phyloP scores from a whole-genome alignment of 2,888 invertebrate genomes.

The Eupelmus urozonus region DNA sequence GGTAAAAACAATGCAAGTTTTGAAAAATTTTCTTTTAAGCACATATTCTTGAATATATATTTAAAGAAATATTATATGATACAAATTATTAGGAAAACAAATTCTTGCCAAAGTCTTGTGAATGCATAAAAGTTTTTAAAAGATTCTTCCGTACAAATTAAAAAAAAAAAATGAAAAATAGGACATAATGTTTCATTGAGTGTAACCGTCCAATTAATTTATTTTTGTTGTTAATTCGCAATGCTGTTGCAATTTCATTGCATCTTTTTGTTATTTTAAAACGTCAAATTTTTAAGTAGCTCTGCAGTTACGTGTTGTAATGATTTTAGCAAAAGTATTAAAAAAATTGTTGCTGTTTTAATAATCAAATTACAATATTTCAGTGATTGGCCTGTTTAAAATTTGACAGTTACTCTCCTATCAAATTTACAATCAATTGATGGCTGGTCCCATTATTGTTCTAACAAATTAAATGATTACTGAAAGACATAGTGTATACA shows the following conservation, averaged over 20 bases:
- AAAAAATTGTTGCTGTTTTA: conserved; percentile 11
- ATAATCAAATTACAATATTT: conserved; percentile 8
- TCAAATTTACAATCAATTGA: conserved; percentile 40
- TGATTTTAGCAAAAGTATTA: neutral
- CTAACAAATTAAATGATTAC: conserved; percentile 32
- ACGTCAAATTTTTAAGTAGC: neutral
- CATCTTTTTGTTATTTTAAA: conserved; percentile 9
- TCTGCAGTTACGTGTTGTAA: conserved; percentile 7
- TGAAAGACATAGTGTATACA: conserved; percentile 26
- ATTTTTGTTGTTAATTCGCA: conserved; percentile 24
- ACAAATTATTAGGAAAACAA: conserved; percentile 21
- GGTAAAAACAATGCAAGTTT: conserved; percentile 23
- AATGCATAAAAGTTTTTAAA: conserved; percentile 26
- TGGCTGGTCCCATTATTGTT: conserved; percentile 55
- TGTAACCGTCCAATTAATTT: conserved; percentile 33
- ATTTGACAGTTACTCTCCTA: conserved; percentile 22
- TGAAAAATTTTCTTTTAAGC: conserved; percentile 13
- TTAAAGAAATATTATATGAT: conserved; percentile 10
- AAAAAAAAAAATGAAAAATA: too few relatives aligned
- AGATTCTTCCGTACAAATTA: conserved; percentile 39
- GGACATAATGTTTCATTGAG: conserved; percentile 1
- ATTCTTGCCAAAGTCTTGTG: conserved; percentile 50
- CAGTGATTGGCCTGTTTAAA: conserved; percentile 7
- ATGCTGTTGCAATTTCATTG: neutral
- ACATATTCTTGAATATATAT: conserved; percentile 22